Conservation (phyloP, 1,140 invertebrate species). For the Reticulitermes speratus region DNA sequence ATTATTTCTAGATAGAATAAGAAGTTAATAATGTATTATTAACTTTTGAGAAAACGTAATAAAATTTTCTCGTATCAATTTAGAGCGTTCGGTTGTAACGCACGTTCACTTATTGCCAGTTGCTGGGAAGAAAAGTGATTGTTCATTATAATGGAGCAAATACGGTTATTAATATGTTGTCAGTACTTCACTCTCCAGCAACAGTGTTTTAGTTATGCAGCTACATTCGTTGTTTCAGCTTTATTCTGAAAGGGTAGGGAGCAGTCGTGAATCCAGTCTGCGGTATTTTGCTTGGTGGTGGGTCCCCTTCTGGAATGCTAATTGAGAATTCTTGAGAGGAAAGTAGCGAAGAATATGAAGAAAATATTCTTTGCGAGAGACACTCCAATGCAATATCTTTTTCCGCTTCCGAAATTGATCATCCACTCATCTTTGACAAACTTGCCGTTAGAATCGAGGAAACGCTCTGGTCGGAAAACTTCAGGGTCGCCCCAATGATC, state of each 20-base stretch:
- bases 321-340: slow-evolving; percentile 40
- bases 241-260: background rate
- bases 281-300: slow-evolving; percentile 23
- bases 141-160: too few relatives aligned
- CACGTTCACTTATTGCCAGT: too few relatives aligned
- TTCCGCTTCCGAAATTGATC: slow-evolving; percentile 55
- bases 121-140: too few relatives aligned
- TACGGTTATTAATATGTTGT: too few relatives aligned
- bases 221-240: background rate
- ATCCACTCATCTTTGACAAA: slow-evolving; percentile 51
- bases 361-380: background rate
- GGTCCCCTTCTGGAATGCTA: slow-evolving; percentile 31
- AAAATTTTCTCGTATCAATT: too few relatives aligned
- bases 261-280: background rate
- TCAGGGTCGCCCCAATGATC: slow-evolving; percentile 58
- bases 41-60: too few relatives aligned
- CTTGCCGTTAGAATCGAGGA: slow-evolving; percentile 52
- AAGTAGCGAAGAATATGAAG: slow-evolving; percentile 40
- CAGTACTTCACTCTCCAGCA: too few relatives aligned
- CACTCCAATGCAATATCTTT: background rate
- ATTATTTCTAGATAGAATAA: too few relatives aligned
- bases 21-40: too few relatives aligned
- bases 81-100: too few relatives aligned
- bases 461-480: slow-evolving; percentile 58
- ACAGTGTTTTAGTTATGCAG: too few relatives aligned